Conservation (phyloP, 2,888 invertebrate species). For the Fragum whitleyi region DNA sequence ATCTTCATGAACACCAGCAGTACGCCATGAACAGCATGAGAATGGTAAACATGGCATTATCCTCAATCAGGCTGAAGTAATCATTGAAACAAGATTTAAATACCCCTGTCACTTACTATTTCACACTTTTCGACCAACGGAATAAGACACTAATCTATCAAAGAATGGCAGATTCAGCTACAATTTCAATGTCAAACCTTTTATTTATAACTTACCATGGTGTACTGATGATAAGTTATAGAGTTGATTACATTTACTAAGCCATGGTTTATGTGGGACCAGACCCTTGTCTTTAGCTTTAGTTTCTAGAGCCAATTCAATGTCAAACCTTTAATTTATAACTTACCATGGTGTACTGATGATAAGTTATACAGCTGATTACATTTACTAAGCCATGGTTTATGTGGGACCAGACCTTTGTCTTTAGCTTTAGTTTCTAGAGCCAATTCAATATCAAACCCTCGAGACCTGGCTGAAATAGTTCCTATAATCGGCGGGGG, state of each 20-base stretch:
- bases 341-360: constrained; percentile 82
- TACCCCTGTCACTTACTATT: too few relatives aligned
- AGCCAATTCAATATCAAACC: constrained; percentile 78
- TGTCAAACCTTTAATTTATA: too few relatives aligned
- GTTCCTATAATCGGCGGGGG: constrained; percentile 70
- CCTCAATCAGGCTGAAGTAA: too few relatives aligned
- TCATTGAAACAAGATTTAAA: too few relatives aligned
- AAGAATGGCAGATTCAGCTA: too few relatives aligned
- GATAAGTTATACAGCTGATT: constrained; percentile 83
- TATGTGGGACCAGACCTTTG: constrained; percentile 80
- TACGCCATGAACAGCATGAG: too few relatives aligned
- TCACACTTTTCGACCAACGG: too few relatives aligned
- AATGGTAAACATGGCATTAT: too few relatives aligned
- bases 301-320: constrained; percentile 71
- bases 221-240: constrained; percentile 82
- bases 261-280: constrained; percentile 83
- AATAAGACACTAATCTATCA: too few relatives aligned
- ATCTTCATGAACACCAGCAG: too few relatives aligned
- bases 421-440: constrained; percentile 80
- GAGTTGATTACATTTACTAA: constrained; percentile 83
- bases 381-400: constrained; percentile 84
- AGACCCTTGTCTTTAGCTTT: constrained; percentile 80
- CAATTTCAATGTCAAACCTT: too few relatives aligned
- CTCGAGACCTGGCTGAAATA: constrained; percentile 73
- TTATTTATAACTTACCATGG: constrained; percentile 75